phyloP scores from a whole-genome alignment of 2,888 invertebrate species.

The Eupithecia dodoneata region DNA sequence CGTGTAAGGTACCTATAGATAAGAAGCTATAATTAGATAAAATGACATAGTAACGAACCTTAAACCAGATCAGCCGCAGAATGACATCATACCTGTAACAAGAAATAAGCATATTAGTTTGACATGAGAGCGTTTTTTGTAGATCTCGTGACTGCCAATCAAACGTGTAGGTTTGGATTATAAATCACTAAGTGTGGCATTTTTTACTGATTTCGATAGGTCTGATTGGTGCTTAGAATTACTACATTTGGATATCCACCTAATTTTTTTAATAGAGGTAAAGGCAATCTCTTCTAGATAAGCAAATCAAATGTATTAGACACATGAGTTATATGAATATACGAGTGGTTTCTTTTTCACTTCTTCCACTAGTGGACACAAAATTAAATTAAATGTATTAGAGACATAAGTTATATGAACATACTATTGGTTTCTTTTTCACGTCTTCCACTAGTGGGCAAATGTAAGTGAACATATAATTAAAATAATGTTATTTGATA shows the following conservation, averaged over 20 bases:
- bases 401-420: too few species aligned
- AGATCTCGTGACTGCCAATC: slow-evolving; percentile 25
- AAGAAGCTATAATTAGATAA: not conserved
- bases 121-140: slow-evolving; percentile 18
- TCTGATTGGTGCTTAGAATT: not conserved
- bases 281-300: too few species aligned
- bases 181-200: slow-evolving; percentile 3
- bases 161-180: slow-evolving; percentile 12
- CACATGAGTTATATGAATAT: too few species aligned
- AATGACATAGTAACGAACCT: slow-evolving; percentile 34
- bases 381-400: too few species aligned
- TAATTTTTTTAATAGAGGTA: not conserved
- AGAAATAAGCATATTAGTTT: slow-evolving; percentile 38
- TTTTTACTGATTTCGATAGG: not conserved
- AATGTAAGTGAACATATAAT: too few species aligned
- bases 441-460: too few species aligned
- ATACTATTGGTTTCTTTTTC: too few species aligned
- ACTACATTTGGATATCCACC: not conserved
- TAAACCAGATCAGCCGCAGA: slow-evolving; percentile 33
- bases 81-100: slow-evolving; percentile 52
- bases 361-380: too few species aligned
- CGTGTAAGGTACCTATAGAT: too few species aligned
- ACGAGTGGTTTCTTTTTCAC: too few species aligned
- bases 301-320: too few species aligned
- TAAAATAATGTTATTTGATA: too few species aligned